phyloP scores from a whole-genome alignment of 2,113 vertebrate genomes.

The Marmota monax region DNA sequence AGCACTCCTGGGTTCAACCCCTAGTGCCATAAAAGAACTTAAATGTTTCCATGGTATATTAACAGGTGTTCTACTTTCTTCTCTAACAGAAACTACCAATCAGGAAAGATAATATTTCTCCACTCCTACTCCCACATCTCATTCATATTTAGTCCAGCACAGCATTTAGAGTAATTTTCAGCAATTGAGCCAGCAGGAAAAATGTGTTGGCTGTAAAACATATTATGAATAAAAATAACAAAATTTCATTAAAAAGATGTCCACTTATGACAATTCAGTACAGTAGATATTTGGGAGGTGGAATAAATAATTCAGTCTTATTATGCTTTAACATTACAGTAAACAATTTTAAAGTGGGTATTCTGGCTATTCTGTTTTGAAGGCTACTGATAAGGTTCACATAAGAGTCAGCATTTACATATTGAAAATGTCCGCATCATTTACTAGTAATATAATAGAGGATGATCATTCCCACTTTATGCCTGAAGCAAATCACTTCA shows the following conservation, averaged over 20 bases:
- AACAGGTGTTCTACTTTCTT: not conserved
- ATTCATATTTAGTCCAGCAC: not conserved
- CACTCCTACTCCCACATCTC: not conserved
- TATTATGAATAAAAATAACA: conserved; percentile 41
- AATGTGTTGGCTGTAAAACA: not conserved
- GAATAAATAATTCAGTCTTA: conserved; percentile 28
- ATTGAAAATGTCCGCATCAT: conserved; percentile 19
- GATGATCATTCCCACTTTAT: not conserved
- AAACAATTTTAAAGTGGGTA: conserved; percentile 37
- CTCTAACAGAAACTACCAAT: conserved; percentile 39
- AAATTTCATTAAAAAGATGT: not conserved
- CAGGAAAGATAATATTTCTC: conserved; percentile 6
- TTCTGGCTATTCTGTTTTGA: conserved; percentile 50
- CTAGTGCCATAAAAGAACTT: not conserved
- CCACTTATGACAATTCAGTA: not conserved
- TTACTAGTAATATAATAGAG: conserved; percentile 29
- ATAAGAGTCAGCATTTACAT: conserved; percentile 45
- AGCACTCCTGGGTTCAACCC: too few species aligned
- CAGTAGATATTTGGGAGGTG: not conserved
- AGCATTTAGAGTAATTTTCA: conserved; percentile 32
- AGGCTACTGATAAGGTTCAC: not conserved
- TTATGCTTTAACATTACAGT: conserved; percentile 33
- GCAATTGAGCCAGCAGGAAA: not conserved
- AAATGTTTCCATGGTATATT: not conserved
- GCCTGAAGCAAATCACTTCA: conserved; percentile 47